Evolutionary conservation across 2,888 invertebrate species (phyloP).

Genomic region (Congeria kusceri): DNA sequence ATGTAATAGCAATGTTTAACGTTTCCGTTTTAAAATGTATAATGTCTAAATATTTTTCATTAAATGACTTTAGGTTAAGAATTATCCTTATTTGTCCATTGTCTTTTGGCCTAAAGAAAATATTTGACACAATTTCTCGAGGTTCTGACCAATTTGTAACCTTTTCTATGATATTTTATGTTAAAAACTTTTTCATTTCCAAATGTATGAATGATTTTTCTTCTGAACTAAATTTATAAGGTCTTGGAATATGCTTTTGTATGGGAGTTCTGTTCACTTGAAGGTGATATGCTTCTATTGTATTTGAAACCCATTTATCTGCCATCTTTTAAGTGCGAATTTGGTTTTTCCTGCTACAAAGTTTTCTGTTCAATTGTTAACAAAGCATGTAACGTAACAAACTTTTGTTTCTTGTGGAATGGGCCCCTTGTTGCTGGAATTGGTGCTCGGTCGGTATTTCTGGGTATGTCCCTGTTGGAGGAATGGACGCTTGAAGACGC

Average conservation of each 20-base stretch:
- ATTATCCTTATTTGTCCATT: conserved; percentile 26
- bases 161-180: conserved; percentile 25
- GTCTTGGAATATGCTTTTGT: conserved; percentile 14
- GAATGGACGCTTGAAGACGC: too few relatives aligned
- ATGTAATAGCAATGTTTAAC: conserved; percentile 35
- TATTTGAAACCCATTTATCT: conserved; percentile 26
- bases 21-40: conserved; percentile 58
- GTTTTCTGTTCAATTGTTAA: background rate
- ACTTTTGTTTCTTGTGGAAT: too few relatives aligned
- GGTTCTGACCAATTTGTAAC: background rate
- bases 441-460: too few relatives aligned
- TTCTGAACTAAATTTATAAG: background rate
- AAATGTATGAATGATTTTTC: conserved; percentile 14
- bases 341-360: conserved; percentile 20
- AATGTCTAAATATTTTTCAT: conserved; percentile 29
- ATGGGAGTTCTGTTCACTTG: conserved; percentile 7
- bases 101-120: conserved; percentile 40
- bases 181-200: conserved; percentile 20
- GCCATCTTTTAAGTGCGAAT: conserved; percentile 23
- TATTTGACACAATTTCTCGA: conserved; percentile 39
- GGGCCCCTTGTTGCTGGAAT: too few relatives aligned
- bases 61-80: conserved; percentile 42
- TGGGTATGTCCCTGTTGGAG: too few relatives aligned
- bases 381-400: too few relatives aligned
- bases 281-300: conserved; percentile 12